Percentiles rank a stretch among this genome's conserved stretches.
phyloP scores from a whole-genome alignment of 2,797 vertebrate genomes.

The Pitangus sulphuratus region DNA sequence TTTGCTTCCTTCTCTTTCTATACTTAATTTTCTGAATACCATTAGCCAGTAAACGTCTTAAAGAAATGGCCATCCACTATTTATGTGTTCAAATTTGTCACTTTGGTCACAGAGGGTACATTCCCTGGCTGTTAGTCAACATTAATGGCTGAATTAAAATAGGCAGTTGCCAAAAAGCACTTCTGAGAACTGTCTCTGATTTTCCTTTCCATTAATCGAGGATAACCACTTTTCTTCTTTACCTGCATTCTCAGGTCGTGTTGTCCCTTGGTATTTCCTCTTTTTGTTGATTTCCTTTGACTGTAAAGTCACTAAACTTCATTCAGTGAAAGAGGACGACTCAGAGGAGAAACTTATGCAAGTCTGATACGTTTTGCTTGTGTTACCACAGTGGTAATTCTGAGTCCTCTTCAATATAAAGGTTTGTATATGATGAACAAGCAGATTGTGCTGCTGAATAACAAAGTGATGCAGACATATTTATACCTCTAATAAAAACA shows the following conservation, averaged over 20 bases:
- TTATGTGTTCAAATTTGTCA: neutral
- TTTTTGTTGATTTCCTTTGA: neutral
- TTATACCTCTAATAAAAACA: neutral
- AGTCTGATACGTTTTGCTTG: neutral
- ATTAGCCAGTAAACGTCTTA: neutral
- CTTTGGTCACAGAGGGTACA: neutral
- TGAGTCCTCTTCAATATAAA: neutral
- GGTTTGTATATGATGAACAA: neutral
- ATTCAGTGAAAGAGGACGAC: neutral
- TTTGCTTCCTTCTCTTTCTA: neutral
- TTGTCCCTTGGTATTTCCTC: neutral
- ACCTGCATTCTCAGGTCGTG: neutral
- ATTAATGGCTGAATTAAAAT: slow-evolving; percentile 13
- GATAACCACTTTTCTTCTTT: neutral
- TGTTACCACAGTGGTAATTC: neutral
- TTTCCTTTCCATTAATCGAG: neutral
- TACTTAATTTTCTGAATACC: neutral
- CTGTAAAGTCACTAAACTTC: neutral
- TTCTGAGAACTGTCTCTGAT: neutral
- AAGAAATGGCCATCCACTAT: neutral
- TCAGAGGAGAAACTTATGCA: neutral
- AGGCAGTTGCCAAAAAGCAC: neutral
- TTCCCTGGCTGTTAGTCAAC: neutral
- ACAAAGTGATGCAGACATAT: neutral
- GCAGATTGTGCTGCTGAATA: neutral